phyloP scores from a whole-genome alignment of 2,797 vertebrate genomes.

The Gallinago nigripennis region DNA sequence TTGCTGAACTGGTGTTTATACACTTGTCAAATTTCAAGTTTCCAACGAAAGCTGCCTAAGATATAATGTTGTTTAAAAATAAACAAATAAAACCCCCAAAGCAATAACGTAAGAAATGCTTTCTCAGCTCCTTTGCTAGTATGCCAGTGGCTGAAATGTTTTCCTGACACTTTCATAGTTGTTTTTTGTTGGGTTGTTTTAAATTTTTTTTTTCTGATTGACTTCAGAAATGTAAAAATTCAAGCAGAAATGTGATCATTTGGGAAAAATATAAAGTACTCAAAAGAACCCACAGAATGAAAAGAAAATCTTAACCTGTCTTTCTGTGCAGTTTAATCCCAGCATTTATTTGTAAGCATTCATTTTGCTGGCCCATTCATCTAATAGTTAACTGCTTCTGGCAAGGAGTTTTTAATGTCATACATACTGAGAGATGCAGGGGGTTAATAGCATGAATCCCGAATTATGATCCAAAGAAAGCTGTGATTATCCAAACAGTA shows the following conservation, averaged over 20 bases:
- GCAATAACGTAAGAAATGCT: neutral
- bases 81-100: neutral
- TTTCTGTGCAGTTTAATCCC: neutral
- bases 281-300: neutral
- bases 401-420: slow-evolving; percentile 1
- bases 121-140: neutral
- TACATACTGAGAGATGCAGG: slow-evolving; percentile 9
- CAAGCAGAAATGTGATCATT: neutral
- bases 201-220: neutral
- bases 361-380: neutral
- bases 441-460: slow-evolving; percentile 53
- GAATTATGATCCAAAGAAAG: slow-evolving; percentile 8
- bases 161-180: neutral
- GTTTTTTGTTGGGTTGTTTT: neutral
- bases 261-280: neutral
- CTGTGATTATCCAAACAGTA: slow-evolving; percentile 34
- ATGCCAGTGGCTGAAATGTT: neutral
- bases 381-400: slow-evolving; percentile 20
- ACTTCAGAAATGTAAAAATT: neutral
- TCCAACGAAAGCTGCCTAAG: neutral
- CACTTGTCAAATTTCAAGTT: neutral
- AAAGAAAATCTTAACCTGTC: neutral
- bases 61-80: neutral
- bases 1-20: neutral
- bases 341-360: neutral